phyloP scores from a whole-genome alignment of 2,888 invertebrate species.

The Ligdia adustata region DNA sequence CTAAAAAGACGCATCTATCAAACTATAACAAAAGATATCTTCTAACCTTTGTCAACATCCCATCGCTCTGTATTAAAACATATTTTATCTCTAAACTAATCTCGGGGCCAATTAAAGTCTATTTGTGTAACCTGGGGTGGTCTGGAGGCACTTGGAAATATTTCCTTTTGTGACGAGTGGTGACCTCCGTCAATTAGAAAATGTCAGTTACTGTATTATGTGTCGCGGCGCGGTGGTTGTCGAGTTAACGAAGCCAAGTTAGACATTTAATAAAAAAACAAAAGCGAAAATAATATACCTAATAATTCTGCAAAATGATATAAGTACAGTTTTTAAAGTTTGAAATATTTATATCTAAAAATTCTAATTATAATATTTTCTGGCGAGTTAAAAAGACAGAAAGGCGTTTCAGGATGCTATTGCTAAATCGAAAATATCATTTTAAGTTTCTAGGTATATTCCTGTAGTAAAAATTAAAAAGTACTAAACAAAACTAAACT shows the following conservation, averaged over 20 bases:
- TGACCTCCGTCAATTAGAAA: conserved; percentile 73
- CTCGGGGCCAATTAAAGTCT: conserved; percentile 71
- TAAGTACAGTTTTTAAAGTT: too few relatives aligned
- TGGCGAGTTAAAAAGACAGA: too few relatives aligned
- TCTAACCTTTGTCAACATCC: conserved; percentile 49
- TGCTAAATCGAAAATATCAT: too few relatives aligned
- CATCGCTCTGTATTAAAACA: conserved; percentile 50
- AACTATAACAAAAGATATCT: neutral
- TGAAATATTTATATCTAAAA: too few relatives aligned
- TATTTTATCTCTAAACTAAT: conserved; percentile 66
- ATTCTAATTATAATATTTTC: too few relatives aligned
- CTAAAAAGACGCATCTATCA: neutral
- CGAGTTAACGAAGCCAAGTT: conserved; percentile 41
- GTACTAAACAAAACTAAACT: too few relatives aligned
- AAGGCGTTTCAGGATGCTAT: too few relatives aligned
- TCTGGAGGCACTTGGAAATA: conserved; percentile 53
- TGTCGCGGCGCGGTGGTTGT: conserved; percentile 40
- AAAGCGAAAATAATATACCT: too few relatives aligned
- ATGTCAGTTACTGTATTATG: conserved; percentile 66
- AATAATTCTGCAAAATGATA: too few relatives aligned
- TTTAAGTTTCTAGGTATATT: too few relatives aligned
- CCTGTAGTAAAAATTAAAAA: too few relatives aligned
- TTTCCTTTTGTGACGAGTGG: conserved; percentile 45
- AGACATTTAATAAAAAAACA: too few relatives aligned
- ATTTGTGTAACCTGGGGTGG: conserved; percentile 71